A percentile compares a stretch with the other conserved stretches of the same genome.
Evolutionary conservation across 2,797 vertebrate genomes (phyloP).

Genomic region (Acanthornis magna): DNA sequence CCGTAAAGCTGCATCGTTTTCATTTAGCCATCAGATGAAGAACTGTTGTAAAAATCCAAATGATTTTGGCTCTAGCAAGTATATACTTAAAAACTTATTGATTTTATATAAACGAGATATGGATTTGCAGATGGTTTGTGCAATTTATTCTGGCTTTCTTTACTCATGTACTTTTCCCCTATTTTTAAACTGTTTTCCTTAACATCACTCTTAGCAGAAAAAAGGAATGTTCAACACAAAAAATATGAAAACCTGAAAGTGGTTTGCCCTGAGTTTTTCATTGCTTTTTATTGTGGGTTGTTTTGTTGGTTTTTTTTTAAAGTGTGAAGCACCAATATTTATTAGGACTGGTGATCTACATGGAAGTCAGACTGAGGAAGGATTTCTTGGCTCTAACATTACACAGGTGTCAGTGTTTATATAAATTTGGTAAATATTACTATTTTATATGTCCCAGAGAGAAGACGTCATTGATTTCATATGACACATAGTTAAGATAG

Average conservation of each 20-base stretch:
- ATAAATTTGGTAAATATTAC: neutral
- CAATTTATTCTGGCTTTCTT: neutral
- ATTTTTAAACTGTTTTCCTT: neutral
- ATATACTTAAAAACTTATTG: neutral
- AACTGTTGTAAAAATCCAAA: neutral
- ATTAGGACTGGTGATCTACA: neutral
- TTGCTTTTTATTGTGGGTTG: neutral
- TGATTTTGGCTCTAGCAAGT: neutral
- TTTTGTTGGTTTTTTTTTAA: neutral
- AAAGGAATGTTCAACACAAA: neutral
- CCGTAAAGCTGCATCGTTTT: neutral
- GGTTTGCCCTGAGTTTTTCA: neutral
- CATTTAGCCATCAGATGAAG: neutral
- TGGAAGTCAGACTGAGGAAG: neutral
- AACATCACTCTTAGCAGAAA: neutral
- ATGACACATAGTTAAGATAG: neutral
- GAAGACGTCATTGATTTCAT: neutral
- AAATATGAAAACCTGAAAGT: neutral
- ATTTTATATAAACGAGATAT: neutral
- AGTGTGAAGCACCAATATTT: neutral
- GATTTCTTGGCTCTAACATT: neutral
- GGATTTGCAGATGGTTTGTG: neutral
- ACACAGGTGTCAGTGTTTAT: neutral
- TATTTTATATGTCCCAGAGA: neutral
- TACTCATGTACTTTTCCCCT: neutral